phyloP scores from a whole-genome alignment of 1,140 invertebrate species.

The Popillia japonica region DNA sequence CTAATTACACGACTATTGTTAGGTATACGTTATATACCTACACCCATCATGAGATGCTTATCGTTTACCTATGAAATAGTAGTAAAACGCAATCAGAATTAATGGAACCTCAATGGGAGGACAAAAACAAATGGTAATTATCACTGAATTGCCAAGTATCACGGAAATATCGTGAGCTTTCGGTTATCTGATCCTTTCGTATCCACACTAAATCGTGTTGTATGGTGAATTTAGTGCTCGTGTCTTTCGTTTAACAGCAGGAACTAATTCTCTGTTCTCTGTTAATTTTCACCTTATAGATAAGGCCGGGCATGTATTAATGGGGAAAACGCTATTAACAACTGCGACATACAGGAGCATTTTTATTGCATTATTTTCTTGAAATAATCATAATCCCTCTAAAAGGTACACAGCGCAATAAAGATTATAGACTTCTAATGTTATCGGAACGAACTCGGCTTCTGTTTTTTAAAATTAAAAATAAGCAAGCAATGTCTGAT shows the following conservation, averaged over 20 bases:
- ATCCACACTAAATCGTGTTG: slow-evolving; percentile 24
- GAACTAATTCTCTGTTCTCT: slow-evolving; percentile 1
- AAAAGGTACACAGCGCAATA: too few relatives aligned
- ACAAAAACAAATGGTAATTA: slow-evolving; percentile 41
- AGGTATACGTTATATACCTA: slow-evolving; percentile 14
- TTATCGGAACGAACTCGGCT: background rate
- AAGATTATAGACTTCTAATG: too few relatives aligned
- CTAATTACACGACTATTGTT: slow-evolving; percentile 17
- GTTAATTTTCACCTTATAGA: slow-evolving; percentile 20
- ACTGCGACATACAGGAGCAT: too few relatives aligned
- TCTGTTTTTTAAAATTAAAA: slow-evolving; percentile 30
- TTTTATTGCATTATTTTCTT: too few relatives aligned
- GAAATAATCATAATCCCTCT: too few relatives aligned
- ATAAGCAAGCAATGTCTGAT: slow-evolving; percentile 19
- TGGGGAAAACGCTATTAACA: too few relatives aligned
- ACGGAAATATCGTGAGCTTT: slow-evolving; percentile 25
- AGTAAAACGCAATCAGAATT: slow-evolving; percentile 30
- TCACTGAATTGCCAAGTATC: slow-evolving; percentile 37
- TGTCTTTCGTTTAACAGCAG: background rate
- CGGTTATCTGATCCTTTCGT: slow-evolving; percentile 28
- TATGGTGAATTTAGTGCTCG: slow-evolving; percentile 22
- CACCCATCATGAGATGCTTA: slow-evolving; percentile 2
- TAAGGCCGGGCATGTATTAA: too few relatives aligned
- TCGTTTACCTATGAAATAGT: background rate
- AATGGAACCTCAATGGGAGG: slow-evolving; percentile 29